Conservation (phyloP, 2,797 vertebrate species). For the Pristis pectinata region DNA sequence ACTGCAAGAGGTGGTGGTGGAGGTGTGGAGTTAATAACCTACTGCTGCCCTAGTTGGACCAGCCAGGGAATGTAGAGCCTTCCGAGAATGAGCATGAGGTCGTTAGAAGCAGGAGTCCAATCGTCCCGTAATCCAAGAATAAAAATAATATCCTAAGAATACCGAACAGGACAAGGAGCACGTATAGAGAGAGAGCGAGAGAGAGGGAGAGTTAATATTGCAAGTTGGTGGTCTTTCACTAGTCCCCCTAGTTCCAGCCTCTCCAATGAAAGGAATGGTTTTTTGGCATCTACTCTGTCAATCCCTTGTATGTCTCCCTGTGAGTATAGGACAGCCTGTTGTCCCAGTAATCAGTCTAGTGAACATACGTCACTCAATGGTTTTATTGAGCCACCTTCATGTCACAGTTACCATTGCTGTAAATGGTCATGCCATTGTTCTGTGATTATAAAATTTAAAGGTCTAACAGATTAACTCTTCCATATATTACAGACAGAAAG, state of each 20-base stretch:
- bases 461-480: background rate
- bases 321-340: no score
- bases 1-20: background rate
- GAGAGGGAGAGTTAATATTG: no score
- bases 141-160: no score
- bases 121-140: no score
- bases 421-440: background rate
- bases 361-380: background rate
- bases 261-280: no score
- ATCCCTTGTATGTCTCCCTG: no score
- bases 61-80: background rate
- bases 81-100: background rate
- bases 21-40: background rate
- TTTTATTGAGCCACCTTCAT: background rate
- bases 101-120: no score
- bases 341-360: no score
- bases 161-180: no score
- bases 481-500: conserved; percentile 73
- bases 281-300: background rate
- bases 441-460: background rate
- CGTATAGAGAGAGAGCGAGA: no score
- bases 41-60: background rate
- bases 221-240: no score
- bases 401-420: background rate
- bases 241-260: no score